These are phyloP conservation scores for Drosophila rellima DNA, from an alignment of 2,888 invertebrate species.

Conservation along the genomic window DNA sequence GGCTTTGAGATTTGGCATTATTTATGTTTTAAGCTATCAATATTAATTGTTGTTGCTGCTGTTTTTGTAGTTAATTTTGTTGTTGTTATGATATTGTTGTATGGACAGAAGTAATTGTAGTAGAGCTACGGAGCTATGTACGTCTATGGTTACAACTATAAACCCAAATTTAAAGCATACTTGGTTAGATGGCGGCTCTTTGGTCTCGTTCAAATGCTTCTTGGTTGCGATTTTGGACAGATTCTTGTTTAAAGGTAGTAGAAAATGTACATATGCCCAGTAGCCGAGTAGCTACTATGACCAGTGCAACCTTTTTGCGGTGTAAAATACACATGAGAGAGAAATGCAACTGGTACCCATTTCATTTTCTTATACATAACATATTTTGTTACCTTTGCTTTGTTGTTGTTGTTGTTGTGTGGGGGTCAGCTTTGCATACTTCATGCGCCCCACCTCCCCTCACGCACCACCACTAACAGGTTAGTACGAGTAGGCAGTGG, in stretches of 20 bases:
- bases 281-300: conserved; percentile 72
- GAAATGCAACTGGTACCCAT: conserved; percentile 49
- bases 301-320: conserved; percentile 83
- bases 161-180: conserved; percentile 63
- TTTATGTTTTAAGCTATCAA: conserved; percentile 19
- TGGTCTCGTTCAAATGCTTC: conserved; percentile 21
- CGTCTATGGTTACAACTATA: conserved; percentile 40
- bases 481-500: not conserved
- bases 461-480: not conserved
- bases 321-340: conserved; percentile 81
- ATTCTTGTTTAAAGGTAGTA: conserved; percentile 85
- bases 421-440: conserved; percentile 50
- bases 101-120: conserved; percentile 11
- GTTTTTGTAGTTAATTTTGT: conserved; percentile 10
- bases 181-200: conserved; percentile 38
- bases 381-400: conserved; percentile 23
- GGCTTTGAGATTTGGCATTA: conserved; percentile 50
- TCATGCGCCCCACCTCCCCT: conserved; percentile 32
- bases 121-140: conserved; percentile 24
- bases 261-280: conserved; percentile 79
- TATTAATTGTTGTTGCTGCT: conserved; percentile 23
- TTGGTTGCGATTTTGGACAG: conserved; percentile 81
- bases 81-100: conserved; percentile 14
- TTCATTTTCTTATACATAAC: conserved; percentile 28
- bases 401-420: conserved; percentile 19